These are phyloP conservation scores for Agriopis marginaria DNA, from an alignment of 2,888 invertebrate genomes.

Conservation along the genomic window DNA sequence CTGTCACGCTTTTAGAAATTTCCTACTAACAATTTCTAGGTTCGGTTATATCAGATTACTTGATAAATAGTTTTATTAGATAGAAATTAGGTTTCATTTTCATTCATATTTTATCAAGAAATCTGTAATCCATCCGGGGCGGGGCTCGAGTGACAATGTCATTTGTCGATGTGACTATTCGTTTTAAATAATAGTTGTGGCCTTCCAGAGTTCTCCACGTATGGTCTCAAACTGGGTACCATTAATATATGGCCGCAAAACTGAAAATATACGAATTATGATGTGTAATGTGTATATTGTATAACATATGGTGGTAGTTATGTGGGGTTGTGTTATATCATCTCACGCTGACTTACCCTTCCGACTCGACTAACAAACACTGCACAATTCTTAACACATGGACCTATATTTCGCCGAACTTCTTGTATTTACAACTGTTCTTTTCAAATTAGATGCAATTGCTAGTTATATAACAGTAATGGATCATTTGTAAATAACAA, in stretches of 20 bases:
- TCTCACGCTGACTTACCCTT: conserved; percentile 82
- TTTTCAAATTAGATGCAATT: conserved; percentile 18
- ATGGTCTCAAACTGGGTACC: conserved; percentile 58
- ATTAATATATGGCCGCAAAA: conserved; percentile 67
- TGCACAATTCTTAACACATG: conserved; percentile 81
- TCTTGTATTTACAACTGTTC: conserved; percentile 49
- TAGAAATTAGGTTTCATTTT: conserved; percentile 45
- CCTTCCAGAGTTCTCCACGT: conserved; percentile 87
- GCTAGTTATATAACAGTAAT: conserved; percentile 10
- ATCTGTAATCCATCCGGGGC: conserved; percentile 63
- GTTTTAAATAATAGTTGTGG: conserved; percentile 66
- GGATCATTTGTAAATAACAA: conserved; percentile 41
- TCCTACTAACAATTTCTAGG: conserved; percentile 78
- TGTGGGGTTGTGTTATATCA: conserved; percentile 75
- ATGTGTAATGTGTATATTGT: conserved; percentile 79
- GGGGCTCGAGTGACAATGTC: conserved; percentile 63
- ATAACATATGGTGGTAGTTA: conserved; percentile 77
- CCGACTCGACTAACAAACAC: conserved; percentile 81
- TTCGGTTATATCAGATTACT: conserved; percentile 73
- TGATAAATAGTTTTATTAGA: conserved; percentile 60
- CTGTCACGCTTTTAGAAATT: conserved; percentile 82
- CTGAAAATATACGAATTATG: conserved; percentile 59
- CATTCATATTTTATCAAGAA: conserved; percentile 68
- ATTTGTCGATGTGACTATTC: conserved; percentile 53
- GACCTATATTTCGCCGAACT: conserved; percentile 63